Evolutionary conservation across 2,888 invertebrate species (phyloP).

Genomic region (Panorpa germanica): DNA sequence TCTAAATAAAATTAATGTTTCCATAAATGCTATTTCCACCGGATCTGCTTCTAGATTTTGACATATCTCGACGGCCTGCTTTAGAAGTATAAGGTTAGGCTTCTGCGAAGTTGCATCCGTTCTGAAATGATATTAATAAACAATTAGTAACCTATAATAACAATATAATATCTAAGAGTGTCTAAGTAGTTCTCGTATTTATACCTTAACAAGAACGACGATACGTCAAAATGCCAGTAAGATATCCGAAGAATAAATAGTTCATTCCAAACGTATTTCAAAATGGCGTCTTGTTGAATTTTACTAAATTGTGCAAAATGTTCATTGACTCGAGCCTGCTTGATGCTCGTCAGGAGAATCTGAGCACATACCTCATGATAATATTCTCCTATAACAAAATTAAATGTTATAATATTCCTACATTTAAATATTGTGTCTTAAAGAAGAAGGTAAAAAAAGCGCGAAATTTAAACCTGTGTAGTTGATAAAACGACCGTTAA

Average conservation of each 20-base stretch:
- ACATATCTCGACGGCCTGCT: constrained; percentile 22
- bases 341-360: constrained; percentile 34
- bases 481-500: no score
- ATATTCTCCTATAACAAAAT: no score
- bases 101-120: no score
- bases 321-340: constrained; percentile 32
- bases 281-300: constrained; percentile 31
- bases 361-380: constrained; percentile 34
- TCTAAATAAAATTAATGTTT: constrained; percentile 28
- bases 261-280: constrained; percentile 36
- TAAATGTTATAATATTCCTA: no score
- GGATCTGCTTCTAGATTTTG: constrained; percentile 25
- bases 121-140: constrained; percentile 11
- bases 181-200: no score
- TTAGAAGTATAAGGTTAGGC: constrained; percentile 20
- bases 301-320: constrained; percentile 28
- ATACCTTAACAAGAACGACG: no score
- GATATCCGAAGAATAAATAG: constrained; percentile 35
- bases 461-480: no score
- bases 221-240: constrained; percentile 31
- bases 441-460: no score
- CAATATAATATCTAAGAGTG: no score
- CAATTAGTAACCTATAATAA: constrained; percentile 16
- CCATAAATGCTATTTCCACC: constrained; percentile 27
- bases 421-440: no score